Base-by-base conservation (phyloP, 2,888 invertebrate species). In the Cancer borealis region DNA sequence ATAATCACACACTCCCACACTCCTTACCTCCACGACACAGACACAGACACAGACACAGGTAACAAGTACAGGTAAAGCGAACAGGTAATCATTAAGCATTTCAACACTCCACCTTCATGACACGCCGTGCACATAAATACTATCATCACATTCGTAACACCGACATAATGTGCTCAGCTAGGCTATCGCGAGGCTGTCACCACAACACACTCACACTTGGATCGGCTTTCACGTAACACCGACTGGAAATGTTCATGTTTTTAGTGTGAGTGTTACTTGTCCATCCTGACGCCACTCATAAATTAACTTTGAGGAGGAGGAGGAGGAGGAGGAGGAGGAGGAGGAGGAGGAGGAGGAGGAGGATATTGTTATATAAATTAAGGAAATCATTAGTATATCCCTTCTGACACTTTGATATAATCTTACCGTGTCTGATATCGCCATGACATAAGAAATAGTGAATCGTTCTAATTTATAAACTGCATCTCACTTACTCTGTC, bases 101-200 rank as follows among this genome's bases (percentile, higher is more conserved):
- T 17, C 54, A 12, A 54, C 54, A 17, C 54, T 54, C 54, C 54
- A 12, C 54, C 54, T 54, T 1, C 12, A 54, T 54, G 54, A 54
- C 54, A 54, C 21, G n/a, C 6, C n/a, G 66, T 21, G 66, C 21
- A 66, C n/a, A 66, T 66, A n/a, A 66, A 66, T 66, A 66, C n/a
- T n/a, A 66, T 66, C n/a, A 66, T 66, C 66, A n/a, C 66, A 66
- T 66, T n/a, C 66, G 66, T 66, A n/a, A n/a, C n/a, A 66, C 21
- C 66, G n/a, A 66, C n/a, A 54, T 66, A n/a, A 66, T 66, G n/a
- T 66, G n/a, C 66, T 66, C 21, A n/a, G 1, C 66, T 66, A n/a
- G 66, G 66, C 6, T 66, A n/a, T 66, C n/a, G n/a, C 66, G 17
- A n/a, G 4, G 66, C 66, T 66, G 66, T 66, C 66, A n/a, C 21